Base-by-base conservation (phyloP, 2,113 vertebrate species). In the Vireo altiloquus region DNA sequence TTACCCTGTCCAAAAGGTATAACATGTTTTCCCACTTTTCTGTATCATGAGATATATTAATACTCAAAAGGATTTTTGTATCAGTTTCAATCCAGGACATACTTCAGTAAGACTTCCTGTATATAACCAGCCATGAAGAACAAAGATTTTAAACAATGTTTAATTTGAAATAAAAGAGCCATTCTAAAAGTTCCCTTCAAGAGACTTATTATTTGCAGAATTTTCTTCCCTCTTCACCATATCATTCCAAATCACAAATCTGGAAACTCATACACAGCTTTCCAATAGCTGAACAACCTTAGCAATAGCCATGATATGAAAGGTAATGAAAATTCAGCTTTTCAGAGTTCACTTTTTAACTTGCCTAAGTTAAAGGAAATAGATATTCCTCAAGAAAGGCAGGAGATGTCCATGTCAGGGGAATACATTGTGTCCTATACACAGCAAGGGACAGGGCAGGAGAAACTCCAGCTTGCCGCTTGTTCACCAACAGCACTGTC, bases 351-450 rank as follows among this genome's bases (percentile, higher is more conserved):
- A 31, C 23, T 66, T 89, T 28, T 15, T 65, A 71, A 52, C 17
- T 46, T 49, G 31, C 23, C 14, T 72, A 71, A 78, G 17, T 50
- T 78, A 61, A 70, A 69, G 50, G 46, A 86, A 81, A 69, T 23
- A 60, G 0, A 21, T 56, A 71, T 33, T 88, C 22, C 28, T 59
- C 23, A 39, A 54, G 46, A 40, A 37, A 44, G 33, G 13, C 27
- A 59, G 11, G 4, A 37, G 10, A 59, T 39, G 23, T 10, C 60
- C 44, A 57, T 2, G 3, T n/a, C 33, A 81, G 52, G 9, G 86
- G 39, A 83, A 64, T 52, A 17, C 0, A 0, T 4, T 50, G 5
- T 7, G 37, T 31, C 3, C 13, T 35, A 39, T 2, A 0, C 6
- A 20, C 6, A 50, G 40, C 25, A 77, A 80, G 31, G 27, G 53